Evolutionary conservation across 2,113 vertebrate species (phyloP).

Genomic region (Alexandromys fortis): DNA sequence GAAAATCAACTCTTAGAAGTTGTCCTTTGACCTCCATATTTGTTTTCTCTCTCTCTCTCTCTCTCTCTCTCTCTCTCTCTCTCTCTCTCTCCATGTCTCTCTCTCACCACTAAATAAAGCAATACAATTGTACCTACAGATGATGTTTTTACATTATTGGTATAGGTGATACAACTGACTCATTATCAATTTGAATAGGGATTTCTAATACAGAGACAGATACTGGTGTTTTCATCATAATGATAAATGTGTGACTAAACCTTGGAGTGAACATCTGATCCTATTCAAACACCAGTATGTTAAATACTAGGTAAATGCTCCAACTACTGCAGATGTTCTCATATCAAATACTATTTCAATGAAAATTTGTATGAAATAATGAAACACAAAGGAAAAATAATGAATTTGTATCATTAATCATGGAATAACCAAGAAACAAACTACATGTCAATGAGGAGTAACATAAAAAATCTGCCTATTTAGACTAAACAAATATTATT

Average conservation of each 20-base stretch:
- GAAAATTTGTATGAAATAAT: constrained; percentile 13
- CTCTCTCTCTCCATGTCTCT: neutral
- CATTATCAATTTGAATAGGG: neutral
- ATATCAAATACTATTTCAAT: constrained; percentile 1
- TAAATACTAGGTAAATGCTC: neutral
- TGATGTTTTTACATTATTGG: neutral
- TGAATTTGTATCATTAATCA: neutral
- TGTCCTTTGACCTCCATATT: neutral
- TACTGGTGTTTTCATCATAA: neutral
- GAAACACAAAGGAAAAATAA: constrained; percentile 2
- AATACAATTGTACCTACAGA: neutral
- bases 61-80: neutral
- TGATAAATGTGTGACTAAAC: neutral
- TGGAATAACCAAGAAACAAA: neutral
- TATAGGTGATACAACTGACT: neutral
- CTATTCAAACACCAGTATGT: neutral
- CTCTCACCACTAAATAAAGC: neutral
- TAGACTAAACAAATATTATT: neutral
- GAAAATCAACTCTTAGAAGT: neutral
- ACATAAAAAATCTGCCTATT: neutral
- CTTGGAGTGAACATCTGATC: neutral
- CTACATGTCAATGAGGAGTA: neutral
- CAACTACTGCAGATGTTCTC: neutral
- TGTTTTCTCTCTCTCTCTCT: neutral
- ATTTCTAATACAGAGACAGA: neutral